Conservation (phyloP, 2,888 invertebrate species). For the Molanna angustata region DNA sequence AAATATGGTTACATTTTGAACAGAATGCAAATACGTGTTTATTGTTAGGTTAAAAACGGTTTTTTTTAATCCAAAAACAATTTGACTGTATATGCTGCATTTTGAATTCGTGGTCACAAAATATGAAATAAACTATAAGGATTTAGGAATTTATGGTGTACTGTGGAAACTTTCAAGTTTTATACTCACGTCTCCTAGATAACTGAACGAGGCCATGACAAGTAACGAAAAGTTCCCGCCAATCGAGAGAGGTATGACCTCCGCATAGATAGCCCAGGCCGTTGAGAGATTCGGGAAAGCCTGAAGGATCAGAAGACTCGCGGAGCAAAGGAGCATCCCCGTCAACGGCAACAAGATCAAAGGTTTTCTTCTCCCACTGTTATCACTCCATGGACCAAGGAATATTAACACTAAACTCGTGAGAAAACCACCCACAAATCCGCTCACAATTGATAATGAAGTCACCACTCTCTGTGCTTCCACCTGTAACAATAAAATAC, state of each 20-base stretch:
- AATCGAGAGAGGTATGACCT: conserved; percentile 64
- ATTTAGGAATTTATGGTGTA: too few relatives aligned
- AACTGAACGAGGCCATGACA: conserved; percentile 73
- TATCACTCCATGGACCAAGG: conserved; percentile 63
- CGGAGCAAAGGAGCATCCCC: conserved; percentile 54
- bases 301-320: conserved; percentile 47
- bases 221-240: conserved; percentile 68
- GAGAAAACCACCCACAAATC: conserved; percentile 41
- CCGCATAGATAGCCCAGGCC: conserved; percentile 46
- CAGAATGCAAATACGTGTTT: too few relatives aligned
- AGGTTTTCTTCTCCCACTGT: conserved; percentile 57
- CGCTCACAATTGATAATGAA: conserved; percentile 12
- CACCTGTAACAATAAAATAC: too few relatives aligned
- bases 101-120: too few relatives aligned
- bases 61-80: too few relatives aligned
- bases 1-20: too few relatives aligned
- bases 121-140: too few relatives aligned
- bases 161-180: too few relatives aligned
- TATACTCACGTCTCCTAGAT: conserved; percentile 70
- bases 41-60: too few relatives aligned
- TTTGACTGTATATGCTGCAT: too few relatives aligned
- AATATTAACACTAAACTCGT: conserved; percentile 60
- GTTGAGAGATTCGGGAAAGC: conserved; percentile 48
- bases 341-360: conserved; percentile 55
- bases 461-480: conserved; percentile 23